Evolutionary conservation across 1,140 invertebrate species (phyloP).

Genomic region (Drosophila orena): DNA sequence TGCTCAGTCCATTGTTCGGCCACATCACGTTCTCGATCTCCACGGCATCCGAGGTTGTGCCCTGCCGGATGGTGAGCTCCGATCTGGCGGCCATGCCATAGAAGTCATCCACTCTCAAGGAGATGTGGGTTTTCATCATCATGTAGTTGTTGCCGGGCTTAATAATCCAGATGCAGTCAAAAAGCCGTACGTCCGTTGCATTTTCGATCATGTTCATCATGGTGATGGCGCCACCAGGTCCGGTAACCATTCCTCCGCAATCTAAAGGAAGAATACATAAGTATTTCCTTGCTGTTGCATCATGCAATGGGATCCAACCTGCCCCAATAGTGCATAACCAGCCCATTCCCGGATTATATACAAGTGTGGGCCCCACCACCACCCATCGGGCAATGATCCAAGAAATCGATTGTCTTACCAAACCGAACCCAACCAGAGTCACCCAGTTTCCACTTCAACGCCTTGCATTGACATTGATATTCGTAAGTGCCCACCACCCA

Average conservation of each 20-base stretch:
- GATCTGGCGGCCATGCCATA: constrained; percentile 88
- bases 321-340: constrained; percentile 28
- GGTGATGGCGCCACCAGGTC: constrained; percentile 90
- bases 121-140: constrained; percentile 90
- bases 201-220: constrained; percentile 91
- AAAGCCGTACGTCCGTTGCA: constrained; percentile 86
- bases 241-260: constrained; percentile 90
- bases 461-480: constrained; percentile 70
- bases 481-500: constrained; percentile 10
- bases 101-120: constrained; percentile 88
- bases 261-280: constrained; percentile 74
- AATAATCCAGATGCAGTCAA: constrained; percentile 91
- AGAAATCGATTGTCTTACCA: constrained; percentile 61
- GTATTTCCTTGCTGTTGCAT: neutral
- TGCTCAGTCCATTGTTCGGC: constrained; percentile 85
- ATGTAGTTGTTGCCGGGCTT: constrained; percentile 88
- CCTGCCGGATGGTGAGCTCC: constrained; percentile 88
- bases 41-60: constrained; percentile 88
- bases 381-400: constrained; percentile 36
- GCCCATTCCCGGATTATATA: constrained; percentile 12
- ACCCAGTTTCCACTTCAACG: constrained; percentile 60
- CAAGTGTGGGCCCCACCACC: neutral
- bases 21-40: constrained; percentile 87
- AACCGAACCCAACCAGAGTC: constrained; percentile 60
- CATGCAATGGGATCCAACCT: neutral